Conservation (phyloP, 2,113 vertebrate species). For the Hyperopisus bebe region DNA sequence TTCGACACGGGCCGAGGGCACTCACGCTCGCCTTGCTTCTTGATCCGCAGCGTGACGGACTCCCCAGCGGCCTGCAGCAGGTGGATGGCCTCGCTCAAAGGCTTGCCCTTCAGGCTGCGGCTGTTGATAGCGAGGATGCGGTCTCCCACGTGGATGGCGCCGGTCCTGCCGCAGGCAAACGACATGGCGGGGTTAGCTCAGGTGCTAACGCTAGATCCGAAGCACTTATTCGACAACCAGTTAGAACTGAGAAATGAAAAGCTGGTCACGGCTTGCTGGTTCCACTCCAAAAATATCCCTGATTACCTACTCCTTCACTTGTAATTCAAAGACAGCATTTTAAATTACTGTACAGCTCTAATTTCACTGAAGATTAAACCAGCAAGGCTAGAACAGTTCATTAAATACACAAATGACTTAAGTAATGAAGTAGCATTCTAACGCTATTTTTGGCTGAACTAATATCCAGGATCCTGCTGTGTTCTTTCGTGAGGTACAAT, state of each 20-base stretch:
- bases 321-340: neutral
- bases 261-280: neutral
- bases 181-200: neutral
- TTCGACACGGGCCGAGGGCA: constrained; percentile 4
- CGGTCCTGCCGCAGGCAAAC: constrained; percentile 66
- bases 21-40: constrained; percentile 93
- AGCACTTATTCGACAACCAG: neutral
- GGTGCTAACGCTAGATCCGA: neutral
- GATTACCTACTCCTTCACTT: neutral
- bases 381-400: neutral
- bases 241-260: neutral
- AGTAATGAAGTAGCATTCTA: neutral
- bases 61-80: constrained; percentile 96
- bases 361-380: constrained; percentile 10
- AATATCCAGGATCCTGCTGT: neutral
- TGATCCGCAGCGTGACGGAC: constrained; percentile 96
- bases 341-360: neutral
- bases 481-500: neutral
- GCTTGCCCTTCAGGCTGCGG: constrained; percentile 95
- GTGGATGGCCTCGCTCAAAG: constrained; percentile 95
- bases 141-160: constrained; percentile 94
- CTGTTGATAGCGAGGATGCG: constrained; percentile 95
- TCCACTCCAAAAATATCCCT: neutral
- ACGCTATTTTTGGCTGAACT: neutral
- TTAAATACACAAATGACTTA: constrained; percentile 6